A percentile compares a stretch with the other conserved stretches of the same genome.
Evolutionary conservation across 2,888 invertebrate genomes (phyloP).

Genomic region (Pseudococcus viburni): DNA sequence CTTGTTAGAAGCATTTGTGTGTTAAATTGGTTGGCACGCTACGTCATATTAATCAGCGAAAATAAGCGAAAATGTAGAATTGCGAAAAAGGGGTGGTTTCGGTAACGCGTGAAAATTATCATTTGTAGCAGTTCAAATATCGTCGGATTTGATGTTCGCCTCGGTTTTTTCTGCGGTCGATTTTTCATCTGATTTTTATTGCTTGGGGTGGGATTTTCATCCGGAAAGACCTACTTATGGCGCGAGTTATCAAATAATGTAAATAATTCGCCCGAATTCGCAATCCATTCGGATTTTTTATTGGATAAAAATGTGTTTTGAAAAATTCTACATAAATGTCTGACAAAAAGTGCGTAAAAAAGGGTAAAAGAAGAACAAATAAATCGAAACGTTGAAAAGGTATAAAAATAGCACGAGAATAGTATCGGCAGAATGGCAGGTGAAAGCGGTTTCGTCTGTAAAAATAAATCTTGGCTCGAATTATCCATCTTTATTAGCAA

Average conservation of each 20-base stretch:
- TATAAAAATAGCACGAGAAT: no score
- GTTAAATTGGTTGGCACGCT: constrained; percentile 34
- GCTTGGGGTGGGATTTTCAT: background rate
- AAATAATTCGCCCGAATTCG: no score
- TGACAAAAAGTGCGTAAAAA: no score
- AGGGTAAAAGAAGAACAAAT: no score
- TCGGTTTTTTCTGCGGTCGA: background rate
- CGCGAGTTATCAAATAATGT: no score
- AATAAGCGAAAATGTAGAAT: constrained; percentile 2
- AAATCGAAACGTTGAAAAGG: no score
- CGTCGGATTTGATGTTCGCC: background rate
- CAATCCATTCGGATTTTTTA: no score
- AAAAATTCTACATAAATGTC: no score
- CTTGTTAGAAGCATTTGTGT: constrained; percentile 40
- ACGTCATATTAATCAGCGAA: constrained; percentile 49
- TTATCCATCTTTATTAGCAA: background rate
- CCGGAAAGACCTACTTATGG: background rate
- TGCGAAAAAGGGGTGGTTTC: background rate
- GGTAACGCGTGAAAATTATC: constrained; percentile 8
- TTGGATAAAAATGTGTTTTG: no score
- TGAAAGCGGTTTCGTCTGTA: background rate
- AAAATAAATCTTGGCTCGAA: background rate
- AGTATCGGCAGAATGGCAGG: no score
- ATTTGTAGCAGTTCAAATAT: constrained; percentile 4
- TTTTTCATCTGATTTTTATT: background rate